Percentiles rank a stretch among this genome's conserved stretches.
Conservation (phyloP, 2,797 vertebrate genomes). For the Myotis planiceps region DNA sequence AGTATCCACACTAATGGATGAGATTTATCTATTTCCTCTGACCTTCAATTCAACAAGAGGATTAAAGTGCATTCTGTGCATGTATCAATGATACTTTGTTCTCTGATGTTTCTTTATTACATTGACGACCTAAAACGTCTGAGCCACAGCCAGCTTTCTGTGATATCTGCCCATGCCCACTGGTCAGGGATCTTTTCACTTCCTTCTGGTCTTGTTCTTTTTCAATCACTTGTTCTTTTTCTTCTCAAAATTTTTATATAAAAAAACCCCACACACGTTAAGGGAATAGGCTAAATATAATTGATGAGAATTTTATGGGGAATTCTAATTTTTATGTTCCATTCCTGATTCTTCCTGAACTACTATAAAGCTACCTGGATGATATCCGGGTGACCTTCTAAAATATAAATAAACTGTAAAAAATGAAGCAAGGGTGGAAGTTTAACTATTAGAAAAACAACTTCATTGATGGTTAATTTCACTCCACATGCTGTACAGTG, state of each 20-base stretch:
- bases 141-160: background rate
- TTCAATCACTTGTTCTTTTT: background rate
- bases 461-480: background rate
- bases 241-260: background rate
- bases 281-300: background rate
- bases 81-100: conserved; percentile 56
- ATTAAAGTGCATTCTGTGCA: conserved; percentile 35
- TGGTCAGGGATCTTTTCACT: background rate
- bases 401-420: background rate
- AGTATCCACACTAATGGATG: background rate
- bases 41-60: conserved; percentile 36
- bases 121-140: background rate
- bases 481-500: background rate
- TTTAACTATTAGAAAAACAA: background rate
- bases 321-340: background rate
- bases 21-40: conserved; percentile 53
- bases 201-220: background rate
- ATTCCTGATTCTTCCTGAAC: background rate
- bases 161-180: background rate
- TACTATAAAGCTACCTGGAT: background rate
- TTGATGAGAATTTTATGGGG: background rate
- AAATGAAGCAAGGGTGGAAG: background rate
- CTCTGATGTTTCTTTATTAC: conserved; percentile 22
- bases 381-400: background rate
- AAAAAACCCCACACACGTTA: background rate